Evolutionary conservation across 2,888 invertebrate species (phyloP).

Genomic region (Epiblema foenella): DNA sequence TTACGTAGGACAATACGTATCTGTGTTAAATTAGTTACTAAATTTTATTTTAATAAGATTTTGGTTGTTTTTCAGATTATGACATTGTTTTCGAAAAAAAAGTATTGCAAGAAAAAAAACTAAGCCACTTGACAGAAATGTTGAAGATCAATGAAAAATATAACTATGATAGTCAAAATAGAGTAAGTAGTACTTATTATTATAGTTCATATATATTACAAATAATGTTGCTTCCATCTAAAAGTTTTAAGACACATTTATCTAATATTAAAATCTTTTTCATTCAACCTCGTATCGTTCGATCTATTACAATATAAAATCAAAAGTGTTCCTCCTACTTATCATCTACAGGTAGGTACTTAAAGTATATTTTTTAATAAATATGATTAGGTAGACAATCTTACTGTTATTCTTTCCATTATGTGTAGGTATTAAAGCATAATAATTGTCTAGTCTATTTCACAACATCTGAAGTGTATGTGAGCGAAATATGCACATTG

Average conservation of each 20-base stretch:
- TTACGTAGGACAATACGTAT: background rate
- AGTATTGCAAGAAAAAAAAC: background rate
- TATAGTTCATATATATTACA: slow-evolving; percentile 36
- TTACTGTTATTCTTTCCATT: background rate
- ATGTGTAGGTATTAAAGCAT: slow-evolving; percentile 3
- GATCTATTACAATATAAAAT: slow-evolving; percentile 33
- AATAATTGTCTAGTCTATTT: slow-evolving; percentile 30
- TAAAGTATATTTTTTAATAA: slow-evolving; percentile 7
- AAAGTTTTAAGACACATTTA: slow-evolving; percentile 44
- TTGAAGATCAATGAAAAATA: slow-evolving; percentile 4
- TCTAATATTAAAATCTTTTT: slow-evolving; percentile 36
- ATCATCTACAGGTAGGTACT: slow-evolving; percentile 30
- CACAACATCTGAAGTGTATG: slow-evolving; percentile 15
- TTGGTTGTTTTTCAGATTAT: background rate
- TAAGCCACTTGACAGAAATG: slow-evolving; percentile 8
- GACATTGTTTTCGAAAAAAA: background rate
- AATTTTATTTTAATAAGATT: background rate
- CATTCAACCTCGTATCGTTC: slow-evolving; percentile 31
- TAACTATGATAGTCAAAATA: slow-evolving; percentile 7
- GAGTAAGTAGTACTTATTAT: slow-evolving; percentile 1
- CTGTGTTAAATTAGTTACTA: background rate
- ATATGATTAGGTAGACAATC: slow-evolving; percentile 1
- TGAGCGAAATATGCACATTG: too few relatives aligned
- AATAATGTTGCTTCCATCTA: slow-evolving; percentile 36
- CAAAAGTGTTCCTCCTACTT: slow-evolving; percentile 12